Evolutionary conservation across 2,797 vertebrate species (phyloP).

Genomic region (Eupleurogrammus muticus): DNA sequence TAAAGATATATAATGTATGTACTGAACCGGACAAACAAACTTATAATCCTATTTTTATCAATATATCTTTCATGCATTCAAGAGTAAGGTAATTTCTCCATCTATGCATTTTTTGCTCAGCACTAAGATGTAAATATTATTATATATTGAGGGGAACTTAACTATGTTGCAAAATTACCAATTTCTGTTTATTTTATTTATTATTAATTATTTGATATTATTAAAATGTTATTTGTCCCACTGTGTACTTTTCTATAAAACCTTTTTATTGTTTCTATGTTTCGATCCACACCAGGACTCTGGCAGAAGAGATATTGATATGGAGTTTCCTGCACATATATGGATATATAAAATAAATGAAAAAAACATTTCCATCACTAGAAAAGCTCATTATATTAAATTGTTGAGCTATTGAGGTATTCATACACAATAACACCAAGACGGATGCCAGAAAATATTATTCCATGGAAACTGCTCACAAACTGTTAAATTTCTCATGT

Average conservation of each 20-base stretch:
- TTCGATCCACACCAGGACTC: too few relatives aligned
- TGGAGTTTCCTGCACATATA: too few relatives aligned
- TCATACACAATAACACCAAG: neutral
- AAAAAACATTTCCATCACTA: neutral
- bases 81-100: neutral
- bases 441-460: neutral
- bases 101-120: neutral
- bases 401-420: neutral
- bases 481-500: too few relatives aligned
- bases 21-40: neutral
- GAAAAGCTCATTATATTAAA: neutral
- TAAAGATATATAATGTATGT: too few relatives aligned
- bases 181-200: too few relatives aligned
- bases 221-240: too few relatives aligned
- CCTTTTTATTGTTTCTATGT: too few relatives aligned
- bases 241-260: too few relatives aligned
- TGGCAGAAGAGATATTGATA: too few relatives aligned
- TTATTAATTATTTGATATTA: too few relatives aligned
- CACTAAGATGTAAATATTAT: neutral
- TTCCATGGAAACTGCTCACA: neutral
- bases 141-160: neutral
- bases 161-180: neutral
- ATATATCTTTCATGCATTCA: neutral
- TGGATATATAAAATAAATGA: neutral
- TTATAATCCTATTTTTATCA: too few relatives aligned